phyloP scores from a whole-genome alignment of 2,888 invertebrate species.

The Volucella bombylans region DNA sequence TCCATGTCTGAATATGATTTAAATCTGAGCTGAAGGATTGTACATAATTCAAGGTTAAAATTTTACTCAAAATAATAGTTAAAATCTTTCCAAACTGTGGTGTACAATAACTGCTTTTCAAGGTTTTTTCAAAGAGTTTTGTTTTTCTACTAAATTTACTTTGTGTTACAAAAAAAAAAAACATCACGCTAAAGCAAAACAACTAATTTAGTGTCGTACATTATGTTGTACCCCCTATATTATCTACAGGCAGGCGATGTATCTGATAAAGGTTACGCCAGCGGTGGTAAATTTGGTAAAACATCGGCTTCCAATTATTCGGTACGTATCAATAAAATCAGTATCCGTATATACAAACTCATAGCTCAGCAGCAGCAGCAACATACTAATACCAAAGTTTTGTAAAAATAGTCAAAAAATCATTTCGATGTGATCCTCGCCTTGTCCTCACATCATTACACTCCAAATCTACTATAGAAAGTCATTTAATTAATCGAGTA shows the following conservation, averaged over 20 bases:
- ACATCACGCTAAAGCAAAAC: conserved; percentile 44
- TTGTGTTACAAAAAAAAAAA: conserved; percentile 34
- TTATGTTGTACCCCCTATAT: conserved; percentile 79
- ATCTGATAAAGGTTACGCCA: conserved; percentile 77
- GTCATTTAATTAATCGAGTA: background rate
- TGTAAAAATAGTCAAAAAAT: conserved; percentile 43
- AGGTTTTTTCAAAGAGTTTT: conserved; percentile 10
- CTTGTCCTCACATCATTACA: background rate
- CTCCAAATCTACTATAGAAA: background rate
- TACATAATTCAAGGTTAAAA: background rate
- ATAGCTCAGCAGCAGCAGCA: conserved; percentile 43
- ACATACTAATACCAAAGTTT: conserved; percentile 54
- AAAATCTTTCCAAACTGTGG: conserved; percentile 17
- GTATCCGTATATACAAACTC: conserved; percentile 75
- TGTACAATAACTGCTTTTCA: background rate
- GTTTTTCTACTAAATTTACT: background rate
- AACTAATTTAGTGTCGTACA: conserved; percentile 75
- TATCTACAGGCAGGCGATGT: conserved; percentile 83
- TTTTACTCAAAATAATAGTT: conserved; percentile 20
- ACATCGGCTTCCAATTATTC: conserved; percentile 83
- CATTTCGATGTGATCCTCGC: conserved; percentile 42
- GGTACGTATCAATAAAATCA: conserved; percentile 83
- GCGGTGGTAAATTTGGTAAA: conserved; percentile 83
- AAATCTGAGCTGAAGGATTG: too few relatives aligned
- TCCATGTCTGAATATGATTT: too few relatives aligned